Evolutionary conservation across 2,797 vertebrate genomes (phyloP).

Genomic region (Gymnothorax reevesii): DNA sequence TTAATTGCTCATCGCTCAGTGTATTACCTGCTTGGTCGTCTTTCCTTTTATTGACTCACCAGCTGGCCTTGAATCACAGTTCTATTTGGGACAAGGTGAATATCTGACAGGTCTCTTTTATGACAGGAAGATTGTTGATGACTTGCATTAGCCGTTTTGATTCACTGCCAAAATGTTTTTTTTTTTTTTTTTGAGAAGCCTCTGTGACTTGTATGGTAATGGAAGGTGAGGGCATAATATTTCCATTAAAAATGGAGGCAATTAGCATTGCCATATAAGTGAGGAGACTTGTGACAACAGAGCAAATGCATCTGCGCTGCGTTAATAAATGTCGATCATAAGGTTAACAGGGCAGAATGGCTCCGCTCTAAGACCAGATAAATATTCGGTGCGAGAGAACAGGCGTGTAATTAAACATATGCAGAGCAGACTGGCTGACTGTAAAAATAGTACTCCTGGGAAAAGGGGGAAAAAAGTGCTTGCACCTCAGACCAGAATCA

Average conservation of each 20-base stretch:
- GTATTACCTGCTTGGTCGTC: neutral
- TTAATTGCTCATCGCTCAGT: too few relatives aligned
- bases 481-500: neutral
- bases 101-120: neutral
- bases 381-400: neutral
- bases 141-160: neutral
- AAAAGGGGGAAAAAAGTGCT: neutral
- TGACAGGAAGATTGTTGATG: neutral
- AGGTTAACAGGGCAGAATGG: neutral
- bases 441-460: neutral
- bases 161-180: neutral
- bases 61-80: neutral
- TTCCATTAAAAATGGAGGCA: neutral
- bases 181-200: slow-evolving; percentile 1
- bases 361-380: neutral
- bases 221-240: neutral
- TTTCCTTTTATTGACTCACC: neutral
- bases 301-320: slow-evolving; percentile 11
- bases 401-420: slow-evolving; percentile 20
- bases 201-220: neutral
- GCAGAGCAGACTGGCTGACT: neutral
- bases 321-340: slow-evolving; percentile 21
- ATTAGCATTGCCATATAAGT: neutral
- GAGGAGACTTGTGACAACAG: neutral
- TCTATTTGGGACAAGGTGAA: slow-evolving; percentile 7